phyloP scores from a whole-genome alignment of 2,113 vertebrate genomes.

The Elanus axillaris region DNA sequence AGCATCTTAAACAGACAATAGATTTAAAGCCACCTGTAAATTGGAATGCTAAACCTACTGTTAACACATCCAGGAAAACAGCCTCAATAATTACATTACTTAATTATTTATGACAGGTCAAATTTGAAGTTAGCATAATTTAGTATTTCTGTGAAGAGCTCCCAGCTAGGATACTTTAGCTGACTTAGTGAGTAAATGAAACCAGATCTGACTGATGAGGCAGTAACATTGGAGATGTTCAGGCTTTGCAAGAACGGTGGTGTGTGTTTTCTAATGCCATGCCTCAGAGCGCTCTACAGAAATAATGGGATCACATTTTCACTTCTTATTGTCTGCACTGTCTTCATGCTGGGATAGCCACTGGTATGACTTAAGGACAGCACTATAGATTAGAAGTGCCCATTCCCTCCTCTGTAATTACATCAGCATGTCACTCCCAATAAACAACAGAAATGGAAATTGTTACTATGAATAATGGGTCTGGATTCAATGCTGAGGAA shows the following conservation, averaged over 20 bases:
- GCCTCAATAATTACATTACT: not conserved
- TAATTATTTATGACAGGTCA: slow-evolving; percentile 8
- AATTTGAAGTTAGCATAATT: not conserved
- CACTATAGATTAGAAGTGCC: not conserved
- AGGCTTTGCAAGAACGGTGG: not conserved
- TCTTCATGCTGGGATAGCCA: not conserved
- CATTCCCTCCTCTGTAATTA: not conserved
- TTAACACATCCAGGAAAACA: not conserved
- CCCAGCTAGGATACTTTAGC: not conserved
- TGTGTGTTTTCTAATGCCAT: not conserved
- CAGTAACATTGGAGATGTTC: not conserved
- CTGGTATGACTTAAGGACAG: not conserved
- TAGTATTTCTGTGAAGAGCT: not conserved
- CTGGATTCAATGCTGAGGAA: not conserved
- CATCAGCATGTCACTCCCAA: not conserved
- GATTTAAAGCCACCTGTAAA: not conserved
- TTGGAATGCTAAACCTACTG: not conserved
- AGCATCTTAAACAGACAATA: not conserved
- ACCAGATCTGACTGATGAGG: not conserved
- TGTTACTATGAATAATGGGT: not conserved
- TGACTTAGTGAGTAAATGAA: not conserved
- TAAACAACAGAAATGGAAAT: not conserved
- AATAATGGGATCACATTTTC: not conserved
- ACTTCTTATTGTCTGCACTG: not conserved
- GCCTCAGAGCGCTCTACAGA: not conserved